Conservation (phyloP, 1,140 invertebrate genomes). For the Zaprionus davidi region DNA sequence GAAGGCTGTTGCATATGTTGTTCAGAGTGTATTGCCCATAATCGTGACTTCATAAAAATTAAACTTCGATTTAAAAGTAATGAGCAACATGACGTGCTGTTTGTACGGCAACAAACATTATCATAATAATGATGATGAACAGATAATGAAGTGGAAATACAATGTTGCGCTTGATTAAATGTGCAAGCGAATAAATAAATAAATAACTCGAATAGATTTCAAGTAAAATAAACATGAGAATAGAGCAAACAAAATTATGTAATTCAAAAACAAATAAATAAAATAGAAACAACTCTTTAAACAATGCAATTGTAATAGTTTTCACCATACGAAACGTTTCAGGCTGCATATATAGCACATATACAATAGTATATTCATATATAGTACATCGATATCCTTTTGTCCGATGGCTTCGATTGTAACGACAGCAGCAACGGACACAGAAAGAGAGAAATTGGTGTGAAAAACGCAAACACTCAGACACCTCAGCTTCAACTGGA, state of each 20-base stretch:
- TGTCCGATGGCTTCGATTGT: constrained; percentile 14
- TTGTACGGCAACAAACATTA: constrained; percentile 35
- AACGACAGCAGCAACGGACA: constrained; percentile 1
- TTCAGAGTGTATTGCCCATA: constrained; percentile 75
- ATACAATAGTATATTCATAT: background rate
- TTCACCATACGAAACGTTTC: background rate
- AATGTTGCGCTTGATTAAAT: constrained; percentile 32
- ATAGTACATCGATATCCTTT: constrained; percentile 19
- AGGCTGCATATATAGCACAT: background rate
- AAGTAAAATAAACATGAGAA: background rate
- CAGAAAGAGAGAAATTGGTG: constrained; percentile 35
- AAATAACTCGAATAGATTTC: constrained; percentile 7
- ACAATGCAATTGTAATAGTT: constrained; percentile 1
- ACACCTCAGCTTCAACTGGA: constrained; percentile 56
- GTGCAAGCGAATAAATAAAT: constrained; percentile 12
- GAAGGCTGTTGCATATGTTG: constrained; percentile 17
- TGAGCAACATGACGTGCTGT: constrained; percentile 64
- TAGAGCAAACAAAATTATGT: background rate
- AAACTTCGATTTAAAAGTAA: constrained; percentile 81
- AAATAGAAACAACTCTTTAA: background rate
- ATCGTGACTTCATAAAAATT: constrained; percentile 84
- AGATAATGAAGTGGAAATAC: constrained; percentile 32
- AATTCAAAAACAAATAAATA: background rate
- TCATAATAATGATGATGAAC: constrained; percentile 47
- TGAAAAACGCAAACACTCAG: constrained; percentile 60